Base-by-base conservation (phyloP, 92 coral and sea anemone species). In the Paragorgia papillata region DNA sequence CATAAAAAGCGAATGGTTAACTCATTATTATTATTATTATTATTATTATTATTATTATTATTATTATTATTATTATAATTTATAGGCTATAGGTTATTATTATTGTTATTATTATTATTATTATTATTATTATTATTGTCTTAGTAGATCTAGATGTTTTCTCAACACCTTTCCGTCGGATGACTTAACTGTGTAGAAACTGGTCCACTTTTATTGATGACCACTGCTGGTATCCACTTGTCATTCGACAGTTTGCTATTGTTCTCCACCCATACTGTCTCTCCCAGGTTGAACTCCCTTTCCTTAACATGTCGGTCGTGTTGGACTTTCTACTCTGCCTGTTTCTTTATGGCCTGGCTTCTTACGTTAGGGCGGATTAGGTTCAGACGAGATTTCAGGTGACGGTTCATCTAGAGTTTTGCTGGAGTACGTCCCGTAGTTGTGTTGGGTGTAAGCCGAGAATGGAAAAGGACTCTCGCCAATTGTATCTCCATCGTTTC, bases 231-330 rank as follows among this genome's bases (percentile, higher is more conserved):
- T 4, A 67, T 50, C 79, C 87, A 83, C 66, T 83, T 83, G 3
- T 68, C 79, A n/a, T n/a, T n/a, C n/a, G n/a, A n/a, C 19, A 57
- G 60, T 7, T 76, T 68, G 57, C 87, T 17, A 66, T 61, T 53
- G 33, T 83, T 83, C 19, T 63, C 27, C 0, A 76, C 83, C 3
- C 41, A 57, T 18, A 83, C 88, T n/a, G 69, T 21, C 59, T 83
- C 79, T 12, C 80, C 84, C 15, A 67, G 19, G 20, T 22, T 41
- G 35, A 85, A 85, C 61, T 73, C 69, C 19, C 76, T 66, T 64
- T 85, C 88, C 46, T 59, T 68, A 3, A 83, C 19, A 44, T 59
- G 84, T 66, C 20, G 53, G 39, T 84, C 88, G 44, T 78, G 84
- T 31, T 79, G 29, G 6, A 27, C 6, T 60, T 79, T 84, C 37